Base-by-base conservation (phyloP, 2,888 invertebrate species). In the Diaphora mendica region DNA sequence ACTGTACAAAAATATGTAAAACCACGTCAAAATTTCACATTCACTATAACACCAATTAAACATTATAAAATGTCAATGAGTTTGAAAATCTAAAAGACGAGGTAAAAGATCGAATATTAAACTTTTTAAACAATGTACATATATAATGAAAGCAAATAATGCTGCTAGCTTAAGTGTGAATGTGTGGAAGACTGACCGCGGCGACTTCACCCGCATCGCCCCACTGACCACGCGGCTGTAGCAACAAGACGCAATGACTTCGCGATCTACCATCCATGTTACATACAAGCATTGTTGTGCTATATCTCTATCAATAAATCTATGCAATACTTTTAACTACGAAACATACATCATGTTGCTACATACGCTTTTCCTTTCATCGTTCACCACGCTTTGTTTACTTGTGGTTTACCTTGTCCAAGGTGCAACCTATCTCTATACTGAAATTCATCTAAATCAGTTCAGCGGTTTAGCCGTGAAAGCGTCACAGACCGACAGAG, bases 261-360 rank as follows among this genome's bases (percentile, higher is more conserved):
- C 83, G 80, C 82, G 85, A 86, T 87, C 84, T 84, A 86, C 86
- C 86, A 88, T 90, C 88, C 88, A 90, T 90, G 91, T 92, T 91
- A 92, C 91, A 91, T 87, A 91, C 89, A 91, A 88, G 90, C 93
- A 93, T 94, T 94, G 92, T 94, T 93, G 93, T 92, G 86, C 78
- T 79, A 77, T 85, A 75, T 93, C 92, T 93, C 91, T 90, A 86
- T 86, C 84, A 89, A 89, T 87, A 86, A 84, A 93, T 93, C 93
- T 92, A 90, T 91, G 89, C 90, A 91, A 90, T 88, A 85, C 84
- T 73, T 71, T 70, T 76, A 77, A 71, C 70, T 77, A 76, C 67
- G 70, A 78, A 77, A 75, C 76, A 76, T 83, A 72, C 13, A 77
- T 82, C 79, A 78, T 79, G 79, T 84, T 79, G 82, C 79, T 79